Conservation (phyloP, 2,888 invertebrate genomes). For the Nephrocerus scutellatus region DNA sequence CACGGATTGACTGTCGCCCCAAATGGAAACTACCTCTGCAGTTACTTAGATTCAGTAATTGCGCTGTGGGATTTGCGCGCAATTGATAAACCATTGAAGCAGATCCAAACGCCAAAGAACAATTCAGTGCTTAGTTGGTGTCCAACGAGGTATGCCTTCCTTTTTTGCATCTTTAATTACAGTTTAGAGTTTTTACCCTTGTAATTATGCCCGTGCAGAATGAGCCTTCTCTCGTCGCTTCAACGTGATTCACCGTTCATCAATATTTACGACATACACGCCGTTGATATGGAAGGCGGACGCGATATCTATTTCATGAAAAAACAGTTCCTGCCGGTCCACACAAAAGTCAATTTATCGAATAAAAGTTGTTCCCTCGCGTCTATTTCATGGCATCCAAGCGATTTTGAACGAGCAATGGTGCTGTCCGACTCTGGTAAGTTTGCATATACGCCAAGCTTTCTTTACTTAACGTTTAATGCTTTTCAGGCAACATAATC, state of each 20-base stretch:
- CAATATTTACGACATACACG: conserved; percentile 80
- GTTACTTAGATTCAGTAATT: conserved; percentile 73
- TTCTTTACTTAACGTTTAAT: too few relatives aligned
- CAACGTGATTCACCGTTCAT: conserved; percentile 71
- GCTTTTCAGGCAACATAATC: conserved; percentile 33
- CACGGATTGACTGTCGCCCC: conserved; percentile 76
- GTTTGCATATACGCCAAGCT: too few relatives aligned
- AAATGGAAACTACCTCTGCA: conserved; percentile 72
- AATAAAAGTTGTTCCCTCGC: conserved; percentile 49
- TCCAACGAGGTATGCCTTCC: conserved; percentile 61
- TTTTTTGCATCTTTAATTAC: conserved; percentile 22
- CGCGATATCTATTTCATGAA: conserved; percentile 71
- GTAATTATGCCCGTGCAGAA: conserved; percentile 33
- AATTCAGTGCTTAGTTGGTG: conserved; percentile 77
- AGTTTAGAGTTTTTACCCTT: too few relatives aligned
- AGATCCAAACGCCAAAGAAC: conserved; percentile 57
- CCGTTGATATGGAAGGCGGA: conserved; percentile 61
- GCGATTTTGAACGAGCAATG: conserved; percentile 52
- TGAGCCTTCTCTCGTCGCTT: conserved; percentile 71
- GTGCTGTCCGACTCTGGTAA: conserved; percentile 39
- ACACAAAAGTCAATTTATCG: conserved; percentile 32
- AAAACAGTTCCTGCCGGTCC: conserved; percentile 53
- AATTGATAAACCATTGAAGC: conserved; percentile 74
- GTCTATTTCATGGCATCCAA: conserved; percentile 84
- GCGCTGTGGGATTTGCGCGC: conserved; percentile 83